Base-by-base conservation (phyloP, 2,113 vertebrate genomes). In the Brachyistius frenatus region DNA sequence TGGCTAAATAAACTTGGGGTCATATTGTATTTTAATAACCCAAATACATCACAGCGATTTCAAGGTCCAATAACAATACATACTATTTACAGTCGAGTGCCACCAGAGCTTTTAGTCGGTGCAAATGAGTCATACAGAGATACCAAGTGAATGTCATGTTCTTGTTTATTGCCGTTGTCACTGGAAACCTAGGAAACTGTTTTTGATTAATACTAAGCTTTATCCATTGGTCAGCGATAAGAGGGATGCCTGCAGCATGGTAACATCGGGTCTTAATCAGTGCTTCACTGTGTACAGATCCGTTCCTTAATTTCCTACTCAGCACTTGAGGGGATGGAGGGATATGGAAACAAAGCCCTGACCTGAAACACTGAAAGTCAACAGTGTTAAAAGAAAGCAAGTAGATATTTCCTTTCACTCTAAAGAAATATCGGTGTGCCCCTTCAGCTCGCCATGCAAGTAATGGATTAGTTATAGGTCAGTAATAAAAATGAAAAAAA, bases 291-390 rank as follows among this genome's bases (percentile, higher is more conserved):
- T 69, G 56, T 46, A 80, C 62, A 49, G 47, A 86, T 74, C 52
- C 78, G 33, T 72, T 56, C 50, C 56, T 79, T 75, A 70, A 88
- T 89, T 90, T 87, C 85, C 79, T 88, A 76, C 73, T 81, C 77
- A 55, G 58, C 73, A 66, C 80, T 73, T 41, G 54, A 70, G 64
- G 60, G 71, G 70, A 41, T 69, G 41, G 30, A 66, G 8, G 67
- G 35, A 66, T 16, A 54, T 32, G 30, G 37, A 61, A 60, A 76
- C 55, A 81, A 87, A 78, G 49, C 33, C 52, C 65, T 31, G 6
- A 44, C 62, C 69, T 39, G 44, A 68, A 73, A 73, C 46, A 31
- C 46, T 79, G 58, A 65, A 68, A 31, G n/a, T n/a, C 47, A 5
- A 30, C 55, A 35, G 37, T 64, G 58, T 71, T 66, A 65, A 73